Evolutionary conservation across 2,797 vertebrate genomes (phyloP).

Genomic region (Hoplostethus atlanticus): DNA sequence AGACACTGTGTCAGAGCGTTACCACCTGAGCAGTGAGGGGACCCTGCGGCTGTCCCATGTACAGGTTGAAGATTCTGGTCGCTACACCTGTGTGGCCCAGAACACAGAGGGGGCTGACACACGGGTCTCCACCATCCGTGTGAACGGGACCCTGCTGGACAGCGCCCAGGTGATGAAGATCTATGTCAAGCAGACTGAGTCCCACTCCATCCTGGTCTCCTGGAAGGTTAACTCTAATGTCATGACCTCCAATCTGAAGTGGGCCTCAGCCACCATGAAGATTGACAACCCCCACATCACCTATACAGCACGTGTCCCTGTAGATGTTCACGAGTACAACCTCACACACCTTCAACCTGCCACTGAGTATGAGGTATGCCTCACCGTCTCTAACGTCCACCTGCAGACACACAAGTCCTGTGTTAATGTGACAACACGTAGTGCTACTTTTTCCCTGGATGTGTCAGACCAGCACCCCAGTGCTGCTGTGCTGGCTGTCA

Average conservation of each 20-base stretch:
- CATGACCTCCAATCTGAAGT: conserved; percentile 96
- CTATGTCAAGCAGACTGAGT: conserved; percentile 94
- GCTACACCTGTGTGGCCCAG: conserved; percentile 96
- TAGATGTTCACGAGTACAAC: conserved; percentile 98
- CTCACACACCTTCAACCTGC: conserved; percentile 96
- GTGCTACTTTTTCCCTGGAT: conserved; percentile 89
- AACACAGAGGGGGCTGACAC: conserved; percentile 96
- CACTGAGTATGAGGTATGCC: conserved; percentile 96
- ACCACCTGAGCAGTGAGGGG: conserved; percentile 91
- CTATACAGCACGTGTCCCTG: conserved; percentile 96
- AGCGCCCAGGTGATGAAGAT: conserved; percentile 95
- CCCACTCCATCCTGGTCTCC: conserved; percentile 95
- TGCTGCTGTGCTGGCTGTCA: conserved; percentile 91
- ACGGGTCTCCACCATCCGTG: conserved; percentile 89
- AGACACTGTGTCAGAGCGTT: conserved; percentile 91
- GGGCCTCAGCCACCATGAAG: conserved; percentile 98
- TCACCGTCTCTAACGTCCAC: conserved; percentile 94
- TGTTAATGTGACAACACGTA: conserved; percentile 96
- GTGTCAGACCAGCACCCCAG: conserved; percentile 93
- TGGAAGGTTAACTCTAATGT: conserved; percentile 97
- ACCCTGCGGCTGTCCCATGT: conserved; percentile 91
- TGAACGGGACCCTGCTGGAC: conserved; percentile 95
- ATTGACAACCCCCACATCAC: conserved; percentile 98
- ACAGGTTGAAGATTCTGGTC: conserved; percentile 93
- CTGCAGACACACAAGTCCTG: conserved; percentile 96